Evolutionary conservation across 30 jellyfish, hydroid and myxozoan species (phyloP), one percentile per base, ranked within the genome.

Genomic region (Sanderia malayensis): DNA sequence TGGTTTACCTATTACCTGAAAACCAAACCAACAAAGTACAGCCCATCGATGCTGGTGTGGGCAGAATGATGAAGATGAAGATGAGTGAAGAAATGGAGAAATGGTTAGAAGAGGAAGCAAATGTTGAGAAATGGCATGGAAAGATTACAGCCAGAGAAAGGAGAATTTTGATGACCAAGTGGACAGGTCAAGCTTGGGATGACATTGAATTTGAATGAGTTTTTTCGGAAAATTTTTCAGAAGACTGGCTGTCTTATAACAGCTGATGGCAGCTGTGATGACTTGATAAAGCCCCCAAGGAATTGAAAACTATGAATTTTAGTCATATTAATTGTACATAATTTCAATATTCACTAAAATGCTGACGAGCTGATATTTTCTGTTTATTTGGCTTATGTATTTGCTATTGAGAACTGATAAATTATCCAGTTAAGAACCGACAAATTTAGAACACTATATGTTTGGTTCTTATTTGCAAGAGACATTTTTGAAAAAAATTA

Each of bases 91-190:
- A 47, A 71, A 71, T 71, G 83, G 83, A 71, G 25, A 52, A 52
- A 21, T 73, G 64, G 85, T 46, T 53, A 24, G 85, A 73, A 24
- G 75, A 53, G 45, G 85, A 73, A 52, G 85, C 31, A 27, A 73
- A 73, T 46, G 28, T 55, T 19, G 85, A 59, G 23, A 73, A 52
- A 31, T 73, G 85, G 85, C 75, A 73, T 57, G 85, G 46, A 4
- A 73, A 73, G 75, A 52, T 73, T 31, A 53, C 76, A 45, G 63
- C 75, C 73, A 73, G 75, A 49, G 60, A 73, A 45, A 58, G 85
- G 31, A 28, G 75, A 72, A 53, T 73, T n/a, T n/a, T n/a, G n/a
- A n/a, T n/a, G n/a, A n/a, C n/a, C n/a, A n/a, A n/a, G n/a, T n/a
- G n/a, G n/a, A n/a, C n/a, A n/a, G n/a, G n/a, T n/a, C n/a, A n/a